Evolutionary conservation across 2,888 invertebrate species (phyloP), one percentile per base, ranked within the genome.

Genomic region (Ptilodon capucinus): DNA sequence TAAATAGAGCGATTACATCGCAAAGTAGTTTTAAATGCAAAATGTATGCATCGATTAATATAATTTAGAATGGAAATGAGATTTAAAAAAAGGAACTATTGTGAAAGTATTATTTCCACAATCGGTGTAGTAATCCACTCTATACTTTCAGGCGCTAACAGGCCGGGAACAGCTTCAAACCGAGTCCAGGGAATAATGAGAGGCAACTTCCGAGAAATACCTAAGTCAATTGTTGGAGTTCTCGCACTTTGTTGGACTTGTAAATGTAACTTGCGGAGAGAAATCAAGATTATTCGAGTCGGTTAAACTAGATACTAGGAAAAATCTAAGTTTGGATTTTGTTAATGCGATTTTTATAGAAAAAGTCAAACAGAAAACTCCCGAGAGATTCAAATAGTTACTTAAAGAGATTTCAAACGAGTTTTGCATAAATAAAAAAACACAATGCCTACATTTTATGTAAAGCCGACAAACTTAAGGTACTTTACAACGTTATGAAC

Each of bases 171-270:
- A 16, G 11, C 21, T 46, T 30, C 34, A 44, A 40, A 51, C 40
- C 18, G 5, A 42, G 45, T 43, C 54, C 25, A 40, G 56, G 51
- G 55, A 48, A 65, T 71, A 74, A 74, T 71, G 63, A 61, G 61
- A 46, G 42, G 45, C 42, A 67, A 74, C 62, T 64, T 54, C 40
- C 51, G 23, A 41, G 54, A 44, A 48, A 51, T 50, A 40, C 42
- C 58, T 56, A 63, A 72, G 61, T 58, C 64, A 62, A 66, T 69
- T 70, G 67, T 50, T 52, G 42, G 46, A 65, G 54, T 64, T 60
- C 55, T 51, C 42, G 51, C 35, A 60, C 52, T 64, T 59, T 53
- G 56, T 60, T 60, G 48, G 46, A 64, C 57, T 60, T 62, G 46
- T 53, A 57, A 43, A 35, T 48, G 48, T 47, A 50, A 46, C 38